These are phyloP conservation scores for Megalurothrips usitatus DNA, from an alignment of 2,888 invertebrate genomes.

Conservation along the genomic window DNA sequence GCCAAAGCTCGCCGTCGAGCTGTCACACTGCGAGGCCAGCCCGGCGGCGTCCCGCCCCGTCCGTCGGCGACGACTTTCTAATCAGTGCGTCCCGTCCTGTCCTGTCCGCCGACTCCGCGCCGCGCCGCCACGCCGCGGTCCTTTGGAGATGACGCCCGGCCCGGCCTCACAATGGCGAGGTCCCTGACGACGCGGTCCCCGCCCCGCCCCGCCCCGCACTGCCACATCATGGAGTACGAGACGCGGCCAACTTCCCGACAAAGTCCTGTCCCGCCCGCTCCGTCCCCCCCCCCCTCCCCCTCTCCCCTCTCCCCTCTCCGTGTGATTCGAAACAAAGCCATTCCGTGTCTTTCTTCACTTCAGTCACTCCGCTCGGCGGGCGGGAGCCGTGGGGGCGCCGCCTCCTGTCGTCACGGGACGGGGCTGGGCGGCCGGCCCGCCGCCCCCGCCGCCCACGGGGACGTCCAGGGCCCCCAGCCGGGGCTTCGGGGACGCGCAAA, in stretches of 20 bases:
- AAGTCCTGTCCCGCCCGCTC: not conserved
- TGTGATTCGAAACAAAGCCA: conserved; percentile 19
- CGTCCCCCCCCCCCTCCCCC: no score
- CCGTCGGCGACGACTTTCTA: conserved; percentile 2
- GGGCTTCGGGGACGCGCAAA: not conserved
- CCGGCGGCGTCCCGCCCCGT: not conserved
- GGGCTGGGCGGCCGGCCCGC: not conserved
- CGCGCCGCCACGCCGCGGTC: conserved; percentile 5
- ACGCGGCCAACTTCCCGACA: not conserved
- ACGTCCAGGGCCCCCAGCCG: not conserved
- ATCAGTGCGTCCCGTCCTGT: conserved; percentile 3
- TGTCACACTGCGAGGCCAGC: not conserved
- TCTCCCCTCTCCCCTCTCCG: no score
- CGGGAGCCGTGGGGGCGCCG: not conserved
- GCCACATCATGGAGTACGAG: not conserved
- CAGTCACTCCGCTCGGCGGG: not conserved
- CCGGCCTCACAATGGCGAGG: conserved; percentile 2
- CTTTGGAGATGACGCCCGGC: conserved; percentile 17
- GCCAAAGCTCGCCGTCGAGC: no score
- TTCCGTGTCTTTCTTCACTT: conserved; percentile 19
- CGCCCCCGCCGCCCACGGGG: not conserved
- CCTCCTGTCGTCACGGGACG: not conserved
- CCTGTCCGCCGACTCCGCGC: not conserved
- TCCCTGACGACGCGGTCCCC: not conserved
- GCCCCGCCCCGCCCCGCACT: not conserved